Percentiles rank a stretch among this genome's conserved stretches.
These are phyloP conservation scores for Fistularia tabacaria DNA, from an alignment of 2,797 vertebrate species.

Conservation along the genomic window DNA sequence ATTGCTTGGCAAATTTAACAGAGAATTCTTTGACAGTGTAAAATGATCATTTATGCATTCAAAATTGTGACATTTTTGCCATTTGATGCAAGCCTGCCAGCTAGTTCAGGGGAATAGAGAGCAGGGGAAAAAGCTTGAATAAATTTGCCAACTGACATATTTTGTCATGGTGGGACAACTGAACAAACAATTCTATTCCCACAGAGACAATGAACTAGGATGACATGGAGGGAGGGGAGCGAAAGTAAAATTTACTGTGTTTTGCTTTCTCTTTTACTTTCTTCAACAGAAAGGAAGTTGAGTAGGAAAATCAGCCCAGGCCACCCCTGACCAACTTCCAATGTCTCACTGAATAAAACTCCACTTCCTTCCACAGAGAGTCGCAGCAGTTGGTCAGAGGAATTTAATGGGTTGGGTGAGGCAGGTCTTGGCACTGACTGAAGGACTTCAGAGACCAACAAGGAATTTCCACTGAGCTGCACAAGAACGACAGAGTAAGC, in stretches of 20 bases:
- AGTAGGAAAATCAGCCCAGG: constrained; percentile 19
- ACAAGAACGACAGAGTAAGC: constrained; percentile 23
- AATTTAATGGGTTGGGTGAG: constrained; percentile 27
- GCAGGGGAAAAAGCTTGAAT: constrained; percentile 18
- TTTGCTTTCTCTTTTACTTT: constrained; percentile 36
- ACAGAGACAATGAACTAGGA: constrained; percentile 18
- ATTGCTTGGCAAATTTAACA: too few species aligned
- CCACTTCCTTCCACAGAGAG: constrained; percentile 32
- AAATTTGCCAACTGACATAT: constrained; percentile 56
- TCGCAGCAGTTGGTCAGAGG: constrained; percentile 37
- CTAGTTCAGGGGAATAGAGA: too few species aligned
- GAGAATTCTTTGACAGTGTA: too few species aligned
- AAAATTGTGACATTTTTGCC: constrained; percentile 14
- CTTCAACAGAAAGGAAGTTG: constrained; percentile 27
- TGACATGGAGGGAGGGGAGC: constrained; percentile 1
- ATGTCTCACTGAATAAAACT: constrained; percentile 28
- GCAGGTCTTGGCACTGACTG: constrained; percentile 23
- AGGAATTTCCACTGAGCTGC: constrained; percentile 50
- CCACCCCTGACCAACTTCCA: constrained; percentile 30
- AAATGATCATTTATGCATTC: too few species aligned
- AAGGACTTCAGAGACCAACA: constrained; percentile 24
- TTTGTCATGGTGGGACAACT: constrained; percentile 52
- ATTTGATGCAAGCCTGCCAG: neutral
- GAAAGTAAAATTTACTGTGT: constrained; percentile 40
- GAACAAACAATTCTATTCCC: constrained; percentile 52